phyloP scores from a whole-genome alignment of 2,888 invertebrate genomes.

The Julus scanicus region DNA sequence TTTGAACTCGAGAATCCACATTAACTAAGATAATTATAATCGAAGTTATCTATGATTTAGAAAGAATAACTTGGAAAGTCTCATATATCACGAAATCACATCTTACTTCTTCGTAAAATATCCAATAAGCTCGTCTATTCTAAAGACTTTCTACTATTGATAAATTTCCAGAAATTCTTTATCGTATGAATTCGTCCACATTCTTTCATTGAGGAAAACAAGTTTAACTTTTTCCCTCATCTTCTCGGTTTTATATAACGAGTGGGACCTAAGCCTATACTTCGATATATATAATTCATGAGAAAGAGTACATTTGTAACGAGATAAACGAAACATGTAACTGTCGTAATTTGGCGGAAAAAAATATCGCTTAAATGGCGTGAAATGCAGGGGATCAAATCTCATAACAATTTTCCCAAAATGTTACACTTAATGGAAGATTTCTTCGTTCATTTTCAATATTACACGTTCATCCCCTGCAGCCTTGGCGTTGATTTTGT shows the following conservation, averaged over 20 bases:
- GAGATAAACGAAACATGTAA: constrained; percentile 31
- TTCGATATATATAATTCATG: not conserved
- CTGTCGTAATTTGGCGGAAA: not conserved
- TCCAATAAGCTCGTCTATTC: too few species aligned
- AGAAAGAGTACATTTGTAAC: not conserved
- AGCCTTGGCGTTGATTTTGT: not conserved
- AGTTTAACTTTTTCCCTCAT: not conserved
- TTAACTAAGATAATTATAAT: too few species aligned
- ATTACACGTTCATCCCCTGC: not conserved
- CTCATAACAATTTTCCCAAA: not conserved
- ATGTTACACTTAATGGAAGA: not conserved
- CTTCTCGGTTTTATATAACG: not conserved
- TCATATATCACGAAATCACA: too few species aligned
- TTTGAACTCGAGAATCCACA: too few species aligned
- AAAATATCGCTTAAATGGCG: not conserved
- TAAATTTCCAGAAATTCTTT: not conserved
- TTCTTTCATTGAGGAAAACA: not conserved
- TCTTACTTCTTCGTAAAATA: too few species aligned
- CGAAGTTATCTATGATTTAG: too few species aligned
- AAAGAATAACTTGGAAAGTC: too few species aligned
- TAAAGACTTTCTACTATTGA: too few species aligned
- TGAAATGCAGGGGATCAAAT: not conserved
- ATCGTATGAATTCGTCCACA: not conserved
- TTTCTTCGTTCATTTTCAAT: not conserved
- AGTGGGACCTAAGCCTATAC: not conserved